Conservation (phyloP, 2,888 invertebrate species). For the Mythimna lalbum region DNA sequence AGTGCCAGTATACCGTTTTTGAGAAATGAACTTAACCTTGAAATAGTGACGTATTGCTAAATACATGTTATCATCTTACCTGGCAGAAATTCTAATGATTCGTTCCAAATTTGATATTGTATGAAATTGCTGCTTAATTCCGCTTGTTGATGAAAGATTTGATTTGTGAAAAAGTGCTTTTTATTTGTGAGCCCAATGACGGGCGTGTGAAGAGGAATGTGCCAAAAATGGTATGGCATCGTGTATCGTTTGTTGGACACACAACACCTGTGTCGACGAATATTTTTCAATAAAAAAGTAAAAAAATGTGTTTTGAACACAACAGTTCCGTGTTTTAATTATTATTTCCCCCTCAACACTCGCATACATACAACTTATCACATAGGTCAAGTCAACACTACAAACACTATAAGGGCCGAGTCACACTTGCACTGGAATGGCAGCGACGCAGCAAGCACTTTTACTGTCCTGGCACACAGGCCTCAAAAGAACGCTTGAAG, state of each 20-base stretch:
- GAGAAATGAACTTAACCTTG: conserved; percentile 4
- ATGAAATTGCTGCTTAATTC: conserved; percentile 63
- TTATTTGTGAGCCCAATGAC: conserved; percentile 66
- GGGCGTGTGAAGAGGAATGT: conserved; percentile 71
- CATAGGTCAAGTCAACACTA: too few species aligned
- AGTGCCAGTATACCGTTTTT: conserved; percentile 5
- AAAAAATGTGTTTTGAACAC: conserved; percentile 90
- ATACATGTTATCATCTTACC: conserved; percentile 3
- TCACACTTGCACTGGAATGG: too few species aligned
- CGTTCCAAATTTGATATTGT: conserved; percentile 51
- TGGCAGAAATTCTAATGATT: conserved; percentile 44
- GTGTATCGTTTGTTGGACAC: conserved; percentile 78
- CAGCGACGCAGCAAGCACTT: too few species aligned
- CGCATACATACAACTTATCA: too few species aligned
- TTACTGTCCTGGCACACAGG: too few species aligned
- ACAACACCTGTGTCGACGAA: conserved; percentile 84
- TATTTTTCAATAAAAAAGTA: conserved; percentile 89
- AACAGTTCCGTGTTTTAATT: conserved; percentile 85
- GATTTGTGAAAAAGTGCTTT: conserved; percentile 68
- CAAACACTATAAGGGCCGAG: too few species aligned
- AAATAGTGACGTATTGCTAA: neutral
- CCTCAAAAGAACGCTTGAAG: too few species aligned
- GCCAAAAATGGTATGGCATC: conserved; percentile 78
- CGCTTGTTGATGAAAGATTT: conserved; percentile 62
- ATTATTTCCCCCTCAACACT: conserved; percentile 3